phyloP scores from a whole-genome alignment of 2,797 vertebrate genomes.

The Tenualosa thibaudeaui region DNA sequence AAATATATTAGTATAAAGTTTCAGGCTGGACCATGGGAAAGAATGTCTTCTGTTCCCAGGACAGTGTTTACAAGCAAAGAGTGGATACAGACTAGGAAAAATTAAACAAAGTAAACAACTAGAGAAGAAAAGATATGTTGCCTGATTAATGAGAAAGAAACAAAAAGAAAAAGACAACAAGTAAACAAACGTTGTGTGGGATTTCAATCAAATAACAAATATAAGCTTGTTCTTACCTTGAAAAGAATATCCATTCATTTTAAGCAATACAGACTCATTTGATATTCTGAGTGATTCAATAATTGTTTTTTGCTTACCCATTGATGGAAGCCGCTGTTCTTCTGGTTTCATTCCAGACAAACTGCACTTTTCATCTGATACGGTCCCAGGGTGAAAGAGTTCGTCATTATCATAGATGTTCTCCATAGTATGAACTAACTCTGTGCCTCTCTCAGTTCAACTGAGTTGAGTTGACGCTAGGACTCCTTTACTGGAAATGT shows the following conservation, averaged over 20 bases:
- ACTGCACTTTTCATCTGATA: not conserved
- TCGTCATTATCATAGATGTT: constrained; percentile 1
- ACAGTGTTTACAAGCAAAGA: not conserved
- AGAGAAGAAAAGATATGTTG: not conserved
- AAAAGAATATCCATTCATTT: not conserved
- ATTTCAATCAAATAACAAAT: not conserved
- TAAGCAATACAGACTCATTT: not conserved
- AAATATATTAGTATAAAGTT: not conserved
- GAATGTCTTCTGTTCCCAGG: not conserved
- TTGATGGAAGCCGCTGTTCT: not conserved
- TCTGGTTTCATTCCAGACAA: not conserved
- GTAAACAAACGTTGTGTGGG: not conserved
- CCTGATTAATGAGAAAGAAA: not conserved
- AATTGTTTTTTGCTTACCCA: not conserved
- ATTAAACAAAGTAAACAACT: not conserved
- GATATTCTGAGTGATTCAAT: not conserved
- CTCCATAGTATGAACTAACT: not conserved
- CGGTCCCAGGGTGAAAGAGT: not conserved
- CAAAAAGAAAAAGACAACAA: not conserved
- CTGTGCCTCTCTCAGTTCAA: not conserved
- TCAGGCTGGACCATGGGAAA: not conserved
- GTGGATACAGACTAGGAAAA: not conserved
- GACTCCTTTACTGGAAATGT: not conserved
- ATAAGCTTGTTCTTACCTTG: not conserved
- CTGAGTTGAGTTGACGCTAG: not conserved